Percentiles rank a stretch among this genome's conserved stretches.
Conservation (phyloP, 1,140 invertebrate species). For the Zophobas atratus region DNA sequence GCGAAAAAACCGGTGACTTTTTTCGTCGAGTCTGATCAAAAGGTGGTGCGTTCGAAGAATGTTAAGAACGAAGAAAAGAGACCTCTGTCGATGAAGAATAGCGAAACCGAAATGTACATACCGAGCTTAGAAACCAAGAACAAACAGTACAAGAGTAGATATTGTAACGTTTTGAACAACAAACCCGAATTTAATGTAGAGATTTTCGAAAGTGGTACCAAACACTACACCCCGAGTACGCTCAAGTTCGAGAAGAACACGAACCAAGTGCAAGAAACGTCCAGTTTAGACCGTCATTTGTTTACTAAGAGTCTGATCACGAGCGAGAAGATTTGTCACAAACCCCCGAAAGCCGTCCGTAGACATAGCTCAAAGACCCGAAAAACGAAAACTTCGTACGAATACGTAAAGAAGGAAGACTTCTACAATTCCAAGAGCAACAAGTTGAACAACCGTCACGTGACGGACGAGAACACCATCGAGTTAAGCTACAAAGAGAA, state of each 20-base stretch:
- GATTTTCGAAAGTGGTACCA: slow-evolving; percentile 58
- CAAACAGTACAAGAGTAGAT: slow-evolving; percentile 71
- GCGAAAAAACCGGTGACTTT: slow-evolving; percentile 68
- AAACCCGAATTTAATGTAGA: slow-evolving; percentile 64
- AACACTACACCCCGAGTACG: slow-evolving; percentile 65
- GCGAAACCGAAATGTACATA: slow-evolving; percentile 68
- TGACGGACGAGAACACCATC: slow-evolving; percentile 61
- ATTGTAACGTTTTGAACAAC: slow-evolving; percentile 66
- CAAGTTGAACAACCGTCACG: slow-evolving; percentile 50
- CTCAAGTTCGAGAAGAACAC: slow-evolving; percentile 71
- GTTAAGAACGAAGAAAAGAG: slow-evolving; percentile 64
- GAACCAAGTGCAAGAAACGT: slow-evolving; percentile 67
- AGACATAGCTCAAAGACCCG: slow-evolving; percentile 66
- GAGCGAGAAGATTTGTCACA: slow-evolving; percentile 70
- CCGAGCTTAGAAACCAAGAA: slow-evolving; percentile 71
- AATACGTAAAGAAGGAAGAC: slow-evolving; percentile 70
- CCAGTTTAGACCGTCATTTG: slow-evolving; percentile 72
- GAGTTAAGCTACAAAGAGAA: slow-evolving; percentile 66
- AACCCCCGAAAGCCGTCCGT: slow-evolving; percentile 70
- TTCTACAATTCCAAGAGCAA: slow-evolving; percentile 59
- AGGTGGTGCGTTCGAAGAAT: slow-evolving; percentile 62
- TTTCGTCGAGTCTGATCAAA: slow-evolving; percentile 69
- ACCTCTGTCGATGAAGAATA: slow-evolving; percentile 38
- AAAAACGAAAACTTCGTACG: slow-evolving; percentile 65
- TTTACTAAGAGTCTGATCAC: slow-evolving; percentile 63